phyloP scores from a whole-genome alignment of 1,140 invertebrate species.

The Aphelinus certus region DNA sequence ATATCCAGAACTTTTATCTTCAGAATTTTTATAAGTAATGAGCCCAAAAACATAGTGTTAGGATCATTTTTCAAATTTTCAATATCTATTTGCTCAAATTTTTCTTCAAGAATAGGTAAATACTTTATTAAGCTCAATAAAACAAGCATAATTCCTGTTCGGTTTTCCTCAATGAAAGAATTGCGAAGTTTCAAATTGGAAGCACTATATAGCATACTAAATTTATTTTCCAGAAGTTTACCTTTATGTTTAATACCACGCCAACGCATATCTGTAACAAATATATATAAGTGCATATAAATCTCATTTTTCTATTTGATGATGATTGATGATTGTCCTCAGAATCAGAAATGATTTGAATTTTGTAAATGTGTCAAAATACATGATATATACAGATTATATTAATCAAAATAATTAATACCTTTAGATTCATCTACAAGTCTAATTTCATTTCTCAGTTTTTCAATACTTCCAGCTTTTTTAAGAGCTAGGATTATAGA shows the following conservation, averaged over 20 bases:
- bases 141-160: conserved; percentile 1
- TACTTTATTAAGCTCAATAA: neutral
- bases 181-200: conserved; percentile 1
- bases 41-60: conserved; percentile 11
- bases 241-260: neutral
- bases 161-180: neutral
- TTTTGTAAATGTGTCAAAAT: neutral
- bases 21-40: neutral
- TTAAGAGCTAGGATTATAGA: conserved; percentile 9
- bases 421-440: neutral
- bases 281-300: neutral
- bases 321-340: too few species aligned
- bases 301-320: neutral
- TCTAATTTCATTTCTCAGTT: neutral
- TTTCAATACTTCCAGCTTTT: conserved; percentile 23
- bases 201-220: conserved; percentile 14
- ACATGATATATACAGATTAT: neutral
- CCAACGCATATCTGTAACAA: neutral
- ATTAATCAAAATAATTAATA: neutral
- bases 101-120: conserved; percentile 4
- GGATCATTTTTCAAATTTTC: conserved; percentile 19
- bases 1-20: neutral
- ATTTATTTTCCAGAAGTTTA: conserved; percentile 4
- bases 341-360: too few species aligned
- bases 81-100: neutral